Conservation (phyloP, 1,140 invertebrate genomes). For the Neodiprion pinetum region DNA sequence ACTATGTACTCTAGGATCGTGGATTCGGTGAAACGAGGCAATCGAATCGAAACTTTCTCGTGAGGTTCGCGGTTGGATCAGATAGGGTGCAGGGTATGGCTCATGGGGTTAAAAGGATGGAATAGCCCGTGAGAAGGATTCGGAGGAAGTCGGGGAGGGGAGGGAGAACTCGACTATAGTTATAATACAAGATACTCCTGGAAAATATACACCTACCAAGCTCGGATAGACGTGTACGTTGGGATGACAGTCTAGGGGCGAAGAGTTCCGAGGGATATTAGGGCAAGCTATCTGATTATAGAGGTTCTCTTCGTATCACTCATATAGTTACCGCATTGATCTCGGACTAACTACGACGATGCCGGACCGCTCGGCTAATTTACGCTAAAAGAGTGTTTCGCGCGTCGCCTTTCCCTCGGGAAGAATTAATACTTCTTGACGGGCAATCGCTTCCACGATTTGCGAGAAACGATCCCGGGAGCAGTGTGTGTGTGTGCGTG, state of each 20-base stretch:
- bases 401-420: background rate
- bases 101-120: background rate
- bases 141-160: too few relatives aligned
- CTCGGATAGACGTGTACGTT: too few relatives aligned
- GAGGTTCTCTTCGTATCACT: conserved; percentile 5
- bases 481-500: conserved; percentile 6
- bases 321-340: conserved; percentile 41
- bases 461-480: too few relatives aligned
- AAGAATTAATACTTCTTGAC: background rate
- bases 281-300: conserved; percentile 40
- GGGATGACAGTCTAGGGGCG: background rate
- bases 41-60: conserved; percentile 17
- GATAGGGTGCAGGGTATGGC: background rate
- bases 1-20: background rate
- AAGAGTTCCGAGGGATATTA: conserved; percentile 31
- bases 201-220: too few relatives aligned
- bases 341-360: conserved; percentile 21
- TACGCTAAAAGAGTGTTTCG: background rate
- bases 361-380: background rate
- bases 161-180: too few relatives aligned
- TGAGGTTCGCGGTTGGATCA: background rate
- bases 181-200: too few relatives aligned
- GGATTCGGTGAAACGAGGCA: conserved; percentile 26
- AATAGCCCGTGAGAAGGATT: background rate
- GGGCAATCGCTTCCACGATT: too few relatives aligned